Conservation (phyloP, 53 echinoderm and acorn worm species). For the Antedon mediterranea region DNA sequence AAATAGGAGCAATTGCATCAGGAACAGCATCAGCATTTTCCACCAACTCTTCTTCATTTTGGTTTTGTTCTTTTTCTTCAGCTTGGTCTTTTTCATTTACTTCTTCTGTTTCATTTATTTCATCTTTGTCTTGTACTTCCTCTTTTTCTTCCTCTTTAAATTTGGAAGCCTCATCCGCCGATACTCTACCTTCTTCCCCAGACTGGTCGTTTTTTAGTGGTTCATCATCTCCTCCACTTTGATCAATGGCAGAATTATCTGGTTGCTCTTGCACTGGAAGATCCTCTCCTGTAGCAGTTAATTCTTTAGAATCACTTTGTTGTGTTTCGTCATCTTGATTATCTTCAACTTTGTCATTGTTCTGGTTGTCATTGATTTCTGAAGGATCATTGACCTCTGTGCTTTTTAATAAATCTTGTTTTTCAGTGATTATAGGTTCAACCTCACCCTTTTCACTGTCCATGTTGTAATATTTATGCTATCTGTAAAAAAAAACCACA, state of each 20-base stretch:
- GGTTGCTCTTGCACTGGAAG: not conserved
- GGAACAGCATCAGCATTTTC: not conserved
- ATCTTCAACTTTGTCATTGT: not conserved
- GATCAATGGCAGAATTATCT: not conserved
- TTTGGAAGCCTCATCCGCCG: not conserved
- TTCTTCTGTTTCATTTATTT: not conserved
- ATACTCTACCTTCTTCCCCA: not conserved
- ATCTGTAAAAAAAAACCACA: not conserved
- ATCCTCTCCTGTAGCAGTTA: not conserved
- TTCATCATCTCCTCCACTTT: slow-evolving; percentile 2
- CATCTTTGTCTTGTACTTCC: not conserved
- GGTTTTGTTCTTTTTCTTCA: slow-evolving; percentile 3
- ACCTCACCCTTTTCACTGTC: not conserved
- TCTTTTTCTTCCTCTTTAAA: not conserved
- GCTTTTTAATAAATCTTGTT: not conserved
- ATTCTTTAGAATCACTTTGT: not conserved
- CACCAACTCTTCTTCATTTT: not conserved
- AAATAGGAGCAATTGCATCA: not conserved
- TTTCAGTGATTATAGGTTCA: not conserved
- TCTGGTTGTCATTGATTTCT: not conserved
- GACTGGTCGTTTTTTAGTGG: not conserved
- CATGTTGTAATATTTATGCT: not conserved
- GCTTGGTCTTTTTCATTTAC: too few relatives aligned
- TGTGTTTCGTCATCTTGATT: not conserved
- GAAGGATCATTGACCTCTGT: not conserved